Evolutionary conservation across 2,888 invertebrate genomes (phyloP).

Genomic region (Conops quadrifasciatus): DNA sequence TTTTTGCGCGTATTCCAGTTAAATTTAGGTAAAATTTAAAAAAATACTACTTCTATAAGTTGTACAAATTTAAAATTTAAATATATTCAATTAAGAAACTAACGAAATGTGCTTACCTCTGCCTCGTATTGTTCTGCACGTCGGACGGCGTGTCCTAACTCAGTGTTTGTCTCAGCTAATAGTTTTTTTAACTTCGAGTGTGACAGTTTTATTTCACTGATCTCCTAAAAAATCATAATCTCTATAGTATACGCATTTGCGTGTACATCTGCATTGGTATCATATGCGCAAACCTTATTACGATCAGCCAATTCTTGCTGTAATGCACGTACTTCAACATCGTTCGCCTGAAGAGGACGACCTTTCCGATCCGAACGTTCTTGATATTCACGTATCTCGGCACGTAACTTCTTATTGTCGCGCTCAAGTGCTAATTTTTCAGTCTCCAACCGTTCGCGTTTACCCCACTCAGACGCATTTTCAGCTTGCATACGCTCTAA

Average conservation of each 20-base stretch:
- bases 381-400: slow-evolving; percentile 72
- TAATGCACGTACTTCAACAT: slow-evolving; percentile 71
- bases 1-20: too few relatives aligned
- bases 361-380: slow-evolving; percentile 75
- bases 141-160: slow-evolving; percentile 77
- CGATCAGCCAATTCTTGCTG: slow-evolving; percentile 75
- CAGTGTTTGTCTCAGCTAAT: slow-evolving; percentile 81
- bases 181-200: slow-evolving; percentile 79
- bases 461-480: slow-evolving; percentile 94
- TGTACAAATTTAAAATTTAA: too few relatives aligned
- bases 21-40: too few relatives aligned
- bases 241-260: slow-evolving; percentile 13
- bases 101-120: slow-evolving; percentile 59
- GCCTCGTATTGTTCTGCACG: slow-evolving; percentile 83
- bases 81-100: too few relatives aligned
- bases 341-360: slow-evolving; percentile 72
- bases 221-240: slow-evolving; percentile 67
- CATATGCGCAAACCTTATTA: slow-evolving; percentile 67
- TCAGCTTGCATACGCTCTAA: slow-evolving; percentile 88
- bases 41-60: too few relatives aligned
- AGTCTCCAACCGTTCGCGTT: slow-evolving; percentile 87
- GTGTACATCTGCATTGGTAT: slow-evolving; percentile 17
- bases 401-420: slow-evolving; percentile 84
- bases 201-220: slow-evolving; percentile 76
- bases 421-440: slow-evolving; percentile 87